Evolutionary conservation across 2,797 vertebrate genomes (phyloP), one percentile per base, ranked within the genome.

Genomic region (Peromyscus melanophrys): DNA sequence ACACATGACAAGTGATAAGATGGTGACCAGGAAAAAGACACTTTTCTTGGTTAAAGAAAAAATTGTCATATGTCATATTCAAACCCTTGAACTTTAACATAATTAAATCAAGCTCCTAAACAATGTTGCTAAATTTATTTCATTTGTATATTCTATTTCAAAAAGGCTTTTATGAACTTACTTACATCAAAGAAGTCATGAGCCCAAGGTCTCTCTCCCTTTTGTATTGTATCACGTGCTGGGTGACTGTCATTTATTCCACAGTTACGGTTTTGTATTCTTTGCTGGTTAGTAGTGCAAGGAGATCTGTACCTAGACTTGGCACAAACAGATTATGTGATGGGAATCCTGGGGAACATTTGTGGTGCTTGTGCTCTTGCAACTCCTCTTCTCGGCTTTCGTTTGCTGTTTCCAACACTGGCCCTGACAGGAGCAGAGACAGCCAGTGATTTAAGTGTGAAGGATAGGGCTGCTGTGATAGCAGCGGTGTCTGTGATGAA

Each of bases 321-420:
- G 95, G 89, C 89, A 96, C 75, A 83, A 92, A 92, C 37, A 52
- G 83, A 85, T 92, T 86, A 55, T 92, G 89, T 94, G 86, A 97
- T 97, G 94, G 63, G 91, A 97, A 95, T 96, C 95, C 12, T 90
- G 97, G 96, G 97, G 84, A 97, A 94, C 87, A 90, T 97, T 97
- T 94, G 92, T 12, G 76, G 83, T 86, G 92, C 83, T 95, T 95
- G 83, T 96, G 93, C 71, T 96, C 82, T 95, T 93, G 89, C 83
- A 96, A 88, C 73, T 94, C 91, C 95, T 97, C 87, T 80, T 95
- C 61, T 61, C 65, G 40, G 94, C 63, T 97, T 97, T 88, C 87
- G 85, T 95, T 91, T 92, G 89, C 94, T 97, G n/a, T 90, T 97
- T 94, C 90, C 97, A 95, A 96, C 91, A 63, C 92, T 89, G 87